Evolutionary conservation across 2,797 vertebrate species (phyloP).

Genomic region (Cynopterus sphinx): DNA sequence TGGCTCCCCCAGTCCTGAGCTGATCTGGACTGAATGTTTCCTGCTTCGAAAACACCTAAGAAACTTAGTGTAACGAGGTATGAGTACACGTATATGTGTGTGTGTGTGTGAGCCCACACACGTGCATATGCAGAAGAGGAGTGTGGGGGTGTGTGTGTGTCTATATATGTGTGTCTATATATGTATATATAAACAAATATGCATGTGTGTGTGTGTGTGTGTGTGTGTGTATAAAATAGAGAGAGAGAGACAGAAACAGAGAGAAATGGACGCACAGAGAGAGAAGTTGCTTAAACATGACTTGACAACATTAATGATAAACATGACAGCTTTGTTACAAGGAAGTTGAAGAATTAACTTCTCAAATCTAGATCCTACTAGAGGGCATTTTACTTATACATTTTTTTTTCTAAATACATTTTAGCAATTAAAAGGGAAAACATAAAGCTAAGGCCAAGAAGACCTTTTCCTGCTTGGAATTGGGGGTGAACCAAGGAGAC

Average conservation of each 20-base stretch:
- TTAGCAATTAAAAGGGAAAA: background rate
- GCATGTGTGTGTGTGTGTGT: no score
- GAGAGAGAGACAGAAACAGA: no score
- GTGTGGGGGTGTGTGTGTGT: background rate
- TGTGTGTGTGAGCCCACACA: background rate
- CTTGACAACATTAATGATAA: background rate
- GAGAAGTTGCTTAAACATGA: background rate
- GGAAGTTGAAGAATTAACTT: background rate
- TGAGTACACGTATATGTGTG: background rate
- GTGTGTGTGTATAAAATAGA: no score
- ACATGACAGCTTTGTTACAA: background rate
- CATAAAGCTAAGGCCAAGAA: background rate
- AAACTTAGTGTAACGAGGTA: background rate
- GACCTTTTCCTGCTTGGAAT: background rate
- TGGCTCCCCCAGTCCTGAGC: background rate
- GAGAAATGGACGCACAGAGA: background rate
- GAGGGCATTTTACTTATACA: background rate
- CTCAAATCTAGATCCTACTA: background rate
- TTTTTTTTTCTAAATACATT: background rate
- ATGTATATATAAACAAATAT: no score
- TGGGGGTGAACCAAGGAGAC: background rate
- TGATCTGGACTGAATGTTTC: background rate
- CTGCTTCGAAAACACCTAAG: background rate
- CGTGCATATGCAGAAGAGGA: background rate
- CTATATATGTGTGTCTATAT: background rate